Percentiles rank a stretch among this genome's conserved stretches.
Conservation (phyloP, 2,113 vertebrate genomes). For the Lichenostomus cassidix region DNA sequence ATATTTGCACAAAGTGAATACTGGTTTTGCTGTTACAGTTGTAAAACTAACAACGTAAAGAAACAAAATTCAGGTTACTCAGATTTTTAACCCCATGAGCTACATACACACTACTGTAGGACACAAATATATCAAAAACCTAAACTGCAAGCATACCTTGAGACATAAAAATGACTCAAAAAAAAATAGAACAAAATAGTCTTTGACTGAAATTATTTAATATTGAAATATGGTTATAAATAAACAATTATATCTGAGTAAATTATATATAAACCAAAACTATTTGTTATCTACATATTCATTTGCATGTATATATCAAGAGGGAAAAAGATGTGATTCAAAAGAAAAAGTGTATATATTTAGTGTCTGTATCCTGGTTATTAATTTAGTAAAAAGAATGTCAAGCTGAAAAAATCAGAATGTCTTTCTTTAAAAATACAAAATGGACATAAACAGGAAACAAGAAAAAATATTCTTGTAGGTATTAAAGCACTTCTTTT, state of each 20-base stretch:
- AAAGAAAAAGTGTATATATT: neutral
- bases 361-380: neutral
- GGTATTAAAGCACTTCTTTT: neutral
- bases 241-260: neutral
- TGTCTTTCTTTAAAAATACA: neutral
- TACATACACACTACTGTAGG: neutral
- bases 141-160: neutral
- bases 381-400: neutral
- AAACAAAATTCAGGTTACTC: neutral
- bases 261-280: neutral
- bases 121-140: neutral
- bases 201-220: neutral
- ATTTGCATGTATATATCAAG: neutral
- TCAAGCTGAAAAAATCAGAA: neutral
- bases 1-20: neutral
- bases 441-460: neutral
- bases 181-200: neutral
- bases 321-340: neutral
- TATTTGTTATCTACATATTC: neutral
- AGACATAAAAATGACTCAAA: neutral
- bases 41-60: neutral
- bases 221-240: neutral
- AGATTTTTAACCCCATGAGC: neutral
- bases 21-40: neutral
- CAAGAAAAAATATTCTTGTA: neutral